phyloP scores from a whole-genome alignment of 2,113 vertebrate genomes.

The Bambusicola thoracicus region DNA sequence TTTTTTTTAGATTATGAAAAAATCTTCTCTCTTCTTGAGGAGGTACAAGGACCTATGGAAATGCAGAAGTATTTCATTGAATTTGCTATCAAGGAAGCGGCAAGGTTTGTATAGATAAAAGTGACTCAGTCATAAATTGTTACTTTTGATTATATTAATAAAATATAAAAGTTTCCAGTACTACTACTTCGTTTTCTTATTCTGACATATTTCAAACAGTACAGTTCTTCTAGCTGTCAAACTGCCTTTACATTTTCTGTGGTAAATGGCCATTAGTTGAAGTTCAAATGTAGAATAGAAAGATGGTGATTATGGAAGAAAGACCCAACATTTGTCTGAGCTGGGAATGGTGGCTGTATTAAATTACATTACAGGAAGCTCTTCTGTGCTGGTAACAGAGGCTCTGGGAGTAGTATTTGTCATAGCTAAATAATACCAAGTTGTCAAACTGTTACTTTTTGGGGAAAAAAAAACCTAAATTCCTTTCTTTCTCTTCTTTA shows the following conservation, averaged over 20 bases:
- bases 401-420: neutral
- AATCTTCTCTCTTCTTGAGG: constrained; percentile 91
- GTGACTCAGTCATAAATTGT: fast-evolving
- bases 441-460: neutral
- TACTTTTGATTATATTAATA: neutral
- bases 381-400: neutral
- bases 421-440: neutral
- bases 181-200: neutral
- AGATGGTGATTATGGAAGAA: neutral
- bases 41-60: constrained; percentile 89
- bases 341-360: neutral
- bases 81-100: constrained; percentile 95
- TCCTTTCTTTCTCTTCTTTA: constrained; percentile 66
- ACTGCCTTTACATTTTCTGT: fast-evolving
- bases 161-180: neutral
- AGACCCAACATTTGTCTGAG: neutral
- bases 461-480: neutral
- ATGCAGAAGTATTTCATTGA: constrained; percentile 94
- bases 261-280: neutral
- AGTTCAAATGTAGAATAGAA: neutral
- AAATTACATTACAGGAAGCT: neutral
- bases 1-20: constrained; percentile 87
- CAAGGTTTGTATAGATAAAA: constrained; percentile 81
- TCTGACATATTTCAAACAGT: neutral
- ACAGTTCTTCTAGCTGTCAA: neutral